Evolutionary conservation across 1,140 invertebrate species (phyloP).

Genomic region (Kradibia gibbosae): DNA sequence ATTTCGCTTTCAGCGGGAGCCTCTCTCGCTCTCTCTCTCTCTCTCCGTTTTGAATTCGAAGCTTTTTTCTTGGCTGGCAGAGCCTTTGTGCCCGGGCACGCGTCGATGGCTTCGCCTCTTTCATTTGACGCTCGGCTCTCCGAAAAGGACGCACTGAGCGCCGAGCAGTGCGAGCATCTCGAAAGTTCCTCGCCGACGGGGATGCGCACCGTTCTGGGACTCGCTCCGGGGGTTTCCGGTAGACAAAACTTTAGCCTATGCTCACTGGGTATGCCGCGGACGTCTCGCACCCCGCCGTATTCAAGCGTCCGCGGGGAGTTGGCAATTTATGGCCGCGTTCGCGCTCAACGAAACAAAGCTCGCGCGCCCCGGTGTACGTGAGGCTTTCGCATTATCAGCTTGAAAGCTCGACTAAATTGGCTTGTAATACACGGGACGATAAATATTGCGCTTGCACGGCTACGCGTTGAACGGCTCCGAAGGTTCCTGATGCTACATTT

Average conservation of each 20-base stretch:
- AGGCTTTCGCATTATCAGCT: slow-evolving; percentile 24
- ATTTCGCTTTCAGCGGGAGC: slow-evolving; percentile 14
- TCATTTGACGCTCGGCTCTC: background rate
- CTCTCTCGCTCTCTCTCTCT: too few species aligned
- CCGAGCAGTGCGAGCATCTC: slow-evolving; percentile 41
- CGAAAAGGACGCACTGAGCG: slow-evolving; percentile 44
- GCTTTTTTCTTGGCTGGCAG: background rate
- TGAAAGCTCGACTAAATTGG: slow-evolving; percentile 30
- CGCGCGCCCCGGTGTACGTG: background rate
- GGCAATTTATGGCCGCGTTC: slow-evolving; percentile 40
- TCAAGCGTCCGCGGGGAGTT: slow-evolving; percentile 33
- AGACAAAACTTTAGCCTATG: slow-evolving; percentile 34
- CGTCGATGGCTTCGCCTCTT: slow-evolving; percentile 13
- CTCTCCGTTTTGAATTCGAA: background rate
- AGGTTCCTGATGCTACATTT: background rate
- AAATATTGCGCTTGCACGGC: slow-evolving; percentile 17
- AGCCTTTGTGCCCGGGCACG: background rate
- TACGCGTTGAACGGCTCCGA: background rate
- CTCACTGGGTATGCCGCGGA: background rate
- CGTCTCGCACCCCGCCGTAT: background rate
- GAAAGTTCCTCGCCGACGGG: slow-evolving; percentile 6
- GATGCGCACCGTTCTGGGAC: background rate
- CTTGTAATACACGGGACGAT: slow-evolving; percentile 31
- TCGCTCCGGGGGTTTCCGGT: background rate
- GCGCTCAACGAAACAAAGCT: slow-evolving; percentile 35